Evolutionary conservation across 2,797 vertebrate species (phyloP).

Genomic region (Clarias platycephalus): DNA sequence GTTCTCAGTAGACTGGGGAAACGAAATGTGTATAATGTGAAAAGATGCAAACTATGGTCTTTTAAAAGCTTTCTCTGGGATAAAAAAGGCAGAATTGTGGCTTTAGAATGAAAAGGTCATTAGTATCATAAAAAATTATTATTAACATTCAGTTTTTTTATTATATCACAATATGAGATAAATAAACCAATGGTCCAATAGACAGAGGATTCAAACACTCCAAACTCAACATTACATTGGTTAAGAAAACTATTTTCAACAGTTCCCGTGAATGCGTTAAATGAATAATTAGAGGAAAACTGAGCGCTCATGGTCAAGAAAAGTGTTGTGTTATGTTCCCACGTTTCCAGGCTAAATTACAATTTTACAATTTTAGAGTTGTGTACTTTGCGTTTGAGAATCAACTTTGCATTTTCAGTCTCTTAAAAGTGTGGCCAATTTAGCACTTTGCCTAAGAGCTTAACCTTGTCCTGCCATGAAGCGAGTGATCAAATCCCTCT

Average conservation of each 20-base stretch:
- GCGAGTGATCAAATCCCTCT: constrained; percentile 74
- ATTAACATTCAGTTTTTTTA: too few relatives aligned
- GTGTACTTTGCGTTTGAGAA: neutral
- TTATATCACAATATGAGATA: neutral
- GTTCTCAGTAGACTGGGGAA: neutral
- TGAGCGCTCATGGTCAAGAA: neutral
- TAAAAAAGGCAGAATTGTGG: neutral
- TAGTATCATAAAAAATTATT: neutral
- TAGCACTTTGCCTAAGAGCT: constrained; percentile 72
- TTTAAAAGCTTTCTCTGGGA: neutral
- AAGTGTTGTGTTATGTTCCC: too few relatives aligned
- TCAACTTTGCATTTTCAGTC: neutral
- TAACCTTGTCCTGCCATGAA: constrained; percentile 70
- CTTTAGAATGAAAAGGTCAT: neutral
- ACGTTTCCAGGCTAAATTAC: neutral
- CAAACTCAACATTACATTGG: neutral
- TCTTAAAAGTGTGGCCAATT: constrained; percentile 71
- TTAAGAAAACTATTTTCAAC: neutral
- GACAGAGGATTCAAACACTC: neutral
- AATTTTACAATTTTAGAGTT: neutral
- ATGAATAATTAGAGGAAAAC: neutral
- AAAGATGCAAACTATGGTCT: neutral
- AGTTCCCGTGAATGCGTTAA: neutral
- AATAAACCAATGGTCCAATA: neutral
- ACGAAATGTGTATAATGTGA: neutral